Conservation (phyloP, 2,888 invertebrate genomes). For the Catocala nupta region DNA sequence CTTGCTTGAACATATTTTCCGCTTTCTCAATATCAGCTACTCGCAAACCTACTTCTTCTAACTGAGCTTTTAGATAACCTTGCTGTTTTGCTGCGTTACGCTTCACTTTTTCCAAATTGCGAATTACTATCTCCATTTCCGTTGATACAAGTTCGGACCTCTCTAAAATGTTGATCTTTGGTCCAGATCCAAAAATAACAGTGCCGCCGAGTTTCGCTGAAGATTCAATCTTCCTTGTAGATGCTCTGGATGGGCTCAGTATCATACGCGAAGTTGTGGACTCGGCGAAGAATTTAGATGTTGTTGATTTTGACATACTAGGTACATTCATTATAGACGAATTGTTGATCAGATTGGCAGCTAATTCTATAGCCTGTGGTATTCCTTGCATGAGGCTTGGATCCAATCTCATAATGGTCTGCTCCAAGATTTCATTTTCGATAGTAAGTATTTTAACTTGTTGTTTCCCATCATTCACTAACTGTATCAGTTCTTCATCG, state of each 20-base stretch:
- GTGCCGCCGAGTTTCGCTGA: conserved; percentile 73
- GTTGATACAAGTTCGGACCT: conserved; percentile 81
- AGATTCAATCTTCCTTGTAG: conserved; percentile 72
- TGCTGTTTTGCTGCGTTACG: conserved; percentile 70
- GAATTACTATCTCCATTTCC: conserved; percentile 82
- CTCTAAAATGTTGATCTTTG: conserved; percentile 83
- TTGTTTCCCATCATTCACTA: conserved; percentile 68
- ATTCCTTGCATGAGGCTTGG: conserved; percentile 80
- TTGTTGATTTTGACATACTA: conserved; percentile 68
- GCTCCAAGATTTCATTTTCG: conserved; percentile 86
- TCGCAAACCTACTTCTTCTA: conserved; percentile 86
- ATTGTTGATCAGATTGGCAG: conserved; percentile 65
- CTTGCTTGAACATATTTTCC: conserved; percentile 79
- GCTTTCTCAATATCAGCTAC: conserved; percentile 83
- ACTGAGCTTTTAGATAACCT: conserved; percentile 78
- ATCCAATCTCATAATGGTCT: conserved; percentile 77
- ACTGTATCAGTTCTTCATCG: conserved; percentile 70
- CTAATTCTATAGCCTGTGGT: conserved; percentile 77
- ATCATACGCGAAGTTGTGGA: conserved; percentile 64
- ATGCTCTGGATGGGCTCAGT: conserved; percentile 60
- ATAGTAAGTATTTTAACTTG: conserved; percentile 68
- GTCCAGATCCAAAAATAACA: conserved; percentile 66
- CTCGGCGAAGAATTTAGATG: conserved; percentile 65
- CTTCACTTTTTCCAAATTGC: conserved; percentile 63
- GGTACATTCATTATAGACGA: conserved; percentile 59